A percentile compares a stretch with the other conserved stretches of the same genome.
Evolutionary conservation across 1,140 invertebrate genomes (phyloP).

Genomic region (Paraescarpia echinospica): DNA sequence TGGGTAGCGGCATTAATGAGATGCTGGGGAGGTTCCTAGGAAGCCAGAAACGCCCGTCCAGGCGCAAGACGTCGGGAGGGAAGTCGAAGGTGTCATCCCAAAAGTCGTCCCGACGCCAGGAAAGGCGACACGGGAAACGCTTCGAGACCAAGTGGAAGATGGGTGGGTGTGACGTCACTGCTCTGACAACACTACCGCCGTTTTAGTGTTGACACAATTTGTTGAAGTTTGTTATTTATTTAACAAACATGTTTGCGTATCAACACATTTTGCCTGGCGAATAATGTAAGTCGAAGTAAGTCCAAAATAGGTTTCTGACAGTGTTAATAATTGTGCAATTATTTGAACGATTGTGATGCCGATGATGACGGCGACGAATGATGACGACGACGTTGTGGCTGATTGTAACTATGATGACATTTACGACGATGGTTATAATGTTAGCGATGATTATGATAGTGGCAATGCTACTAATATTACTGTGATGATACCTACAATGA

Average conservation of each 20-base stretch:
- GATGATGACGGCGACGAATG: neutral
- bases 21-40: neutral
- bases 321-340: neutral
- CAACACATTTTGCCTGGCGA: too few species aligned
- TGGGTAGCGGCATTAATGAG: neutral
- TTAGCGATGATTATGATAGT: too few species aligned
- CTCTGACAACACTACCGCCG: neutral
- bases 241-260: neutral
- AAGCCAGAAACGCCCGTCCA: neutral
- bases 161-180: neutral
- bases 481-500: too few species aligned
- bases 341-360: neutral
- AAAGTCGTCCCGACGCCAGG: neutral
- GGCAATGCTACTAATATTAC: too few species aligned
- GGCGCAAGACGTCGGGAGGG: neutral
- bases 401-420: too few species aligned
- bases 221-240: neutral
- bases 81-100: neutral
- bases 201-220: neutral
- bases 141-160: neutral
- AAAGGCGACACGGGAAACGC: neutral
- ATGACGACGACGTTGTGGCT: too few species aligned
- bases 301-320: neutral
- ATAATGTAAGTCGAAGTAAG: neutral
- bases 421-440: too few species aligned